phyloP scores from a whole-genome alignment of 1,140 invertebrate species.

The Papilio aristodemus region DNA sequence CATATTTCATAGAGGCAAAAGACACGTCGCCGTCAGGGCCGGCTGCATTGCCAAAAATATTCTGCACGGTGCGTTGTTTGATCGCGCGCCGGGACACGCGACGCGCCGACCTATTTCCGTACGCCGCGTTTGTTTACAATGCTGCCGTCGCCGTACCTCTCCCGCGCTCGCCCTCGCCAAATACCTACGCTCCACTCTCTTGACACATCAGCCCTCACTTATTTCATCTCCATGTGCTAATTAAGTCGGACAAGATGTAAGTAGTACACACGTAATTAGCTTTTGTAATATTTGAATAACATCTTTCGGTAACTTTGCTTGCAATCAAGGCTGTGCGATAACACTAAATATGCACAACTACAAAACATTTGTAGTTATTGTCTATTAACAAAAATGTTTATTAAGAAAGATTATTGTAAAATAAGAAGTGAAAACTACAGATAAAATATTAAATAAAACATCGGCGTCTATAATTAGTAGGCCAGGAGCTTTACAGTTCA shows the following conservation, averaged over 20 bases:
- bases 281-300: not conserved
- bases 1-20: not conserved
- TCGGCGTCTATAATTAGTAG: not conserved
- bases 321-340: too few species aligned
- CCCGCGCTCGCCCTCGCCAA: not conserved
- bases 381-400: too few species aligned
- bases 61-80: slow-evolving; percentile 35
- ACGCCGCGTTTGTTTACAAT: slow-evolving; percentile 50
- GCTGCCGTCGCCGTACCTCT: not conserved
- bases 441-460: not conserved
- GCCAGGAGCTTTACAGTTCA: not conserved
- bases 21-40: slow-evolving; percentile 35
- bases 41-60: slow-evolving; percentile 51
- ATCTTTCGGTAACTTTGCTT: not conserved
- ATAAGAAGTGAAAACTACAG: too few species aligned
- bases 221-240: not conserved
- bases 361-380: too few species aligned
- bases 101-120: slow-evolving; percentile 48
- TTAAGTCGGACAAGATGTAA: not conserved
- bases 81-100: slow-evolving; percentile 27
- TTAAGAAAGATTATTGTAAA: too few species aligned
- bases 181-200: slow-evolving; percentile 16
- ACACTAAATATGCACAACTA: too few species aligned
- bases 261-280: not conserved
- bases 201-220: not conserved